Percentiles rank a stretch among this genome's conserved stretches.
phyloP scores from a whole-genome alignment of 2,797 vertebrate species.

The Perdix hodgsoniae region DNA sequence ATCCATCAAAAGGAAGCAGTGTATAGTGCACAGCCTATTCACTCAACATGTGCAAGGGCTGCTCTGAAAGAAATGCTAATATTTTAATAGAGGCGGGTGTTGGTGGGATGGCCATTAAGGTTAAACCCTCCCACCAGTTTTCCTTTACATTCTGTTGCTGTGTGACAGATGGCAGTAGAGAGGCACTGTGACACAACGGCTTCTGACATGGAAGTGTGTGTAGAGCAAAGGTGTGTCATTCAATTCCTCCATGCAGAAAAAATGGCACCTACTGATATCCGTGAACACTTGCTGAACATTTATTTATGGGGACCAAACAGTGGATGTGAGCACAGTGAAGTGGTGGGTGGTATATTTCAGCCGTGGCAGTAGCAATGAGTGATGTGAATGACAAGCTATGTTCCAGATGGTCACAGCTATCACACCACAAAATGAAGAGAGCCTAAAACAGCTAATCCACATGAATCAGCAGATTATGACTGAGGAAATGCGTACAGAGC shows the following conservation, averaged over 20 bases:
- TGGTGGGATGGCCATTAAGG: neutral
- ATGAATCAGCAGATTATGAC: too few species aligned
- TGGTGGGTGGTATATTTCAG: neutral
- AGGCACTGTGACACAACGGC: neutral
- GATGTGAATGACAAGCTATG: neutral
- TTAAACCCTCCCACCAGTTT: neutral
- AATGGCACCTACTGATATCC: neutral
- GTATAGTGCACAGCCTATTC: accelerated
- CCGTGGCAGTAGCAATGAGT: neutral
- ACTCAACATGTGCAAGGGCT: neutral
- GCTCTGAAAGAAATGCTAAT: neutral
- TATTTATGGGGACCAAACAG: neutral
- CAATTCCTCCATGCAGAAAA: neutral
- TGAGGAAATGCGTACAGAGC: too few species aligned
- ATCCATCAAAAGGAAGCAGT: neutral
- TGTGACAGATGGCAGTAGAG: neutral
- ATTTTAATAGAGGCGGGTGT: neutral
- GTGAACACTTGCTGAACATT: neutral
- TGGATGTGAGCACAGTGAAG: neutral
- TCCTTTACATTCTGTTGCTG: neutral
- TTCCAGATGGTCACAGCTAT: neutral
- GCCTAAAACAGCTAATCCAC: too few species aligned
- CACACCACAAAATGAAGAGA: too few species aligned
- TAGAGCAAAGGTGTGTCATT: neutral
- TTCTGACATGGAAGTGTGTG: neutral